A percentile compares a stretch with the other conserved stretches of the same genome.
Conservation (phyloP, 37 sponge, comb jelly and placozoan species). For the Crambe crambe region DNA sequence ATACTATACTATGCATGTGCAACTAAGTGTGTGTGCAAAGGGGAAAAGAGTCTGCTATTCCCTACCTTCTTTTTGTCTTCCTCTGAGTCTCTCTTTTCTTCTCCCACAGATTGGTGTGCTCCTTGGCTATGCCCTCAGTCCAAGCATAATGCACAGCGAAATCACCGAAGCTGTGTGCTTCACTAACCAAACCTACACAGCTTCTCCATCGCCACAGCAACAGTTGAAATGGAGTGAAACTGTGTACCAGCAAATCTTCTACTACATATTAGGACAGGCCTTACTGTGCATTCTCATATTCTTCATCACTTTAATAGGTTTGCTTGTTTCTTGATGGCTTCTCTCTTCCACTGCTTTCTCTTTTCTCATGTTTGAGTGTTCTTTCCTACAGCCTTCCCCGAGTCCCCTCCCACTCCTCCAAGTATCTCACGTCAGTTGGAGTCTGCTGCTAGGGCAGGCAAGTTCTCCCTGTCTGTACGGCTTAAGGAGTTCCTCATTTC, state of each 20-base stretch:
- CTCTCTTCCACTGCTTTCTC: too few relatives aligned
- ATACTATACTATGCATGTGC: too few relatives aligned
- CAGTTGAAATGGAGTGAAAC: background rate
- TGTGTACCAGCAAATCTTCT: conserved; percentile 16
- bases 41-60: too few relatives aligned
- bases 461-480: background rate
- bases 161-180: conserved; percentile 12
- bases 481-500: background rate
- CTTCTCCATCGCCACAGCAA: background rate
- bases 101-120: conserved; percentile 32
- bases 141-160: conserved; percentile 10
- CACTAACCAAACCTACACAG: background rate
- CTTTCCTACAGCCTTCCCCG: conserved; percentile 23
- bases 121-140: conserved; percentile 4
- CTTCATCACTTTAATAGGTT: conserved; percentile 1
- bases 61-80: too few relatives aligned
- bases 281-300: conserved; percentile 9
- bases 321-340: background rate
- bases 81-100: too few relatives aligned
- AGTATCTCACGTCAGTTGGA: conserved; percentile 26
- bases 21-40: too few relatives aligned
- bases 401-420: conserved; percentile 56
- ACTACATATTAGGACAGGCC: conserved; percentile 44
- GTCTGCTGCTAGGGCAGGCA: background rate
- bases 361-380: too few relatives aligned